phyloP scores from a whole-genome alignment of 2,113 vertebrate genomes.

The Psittacula cyanocephala region DNA sequence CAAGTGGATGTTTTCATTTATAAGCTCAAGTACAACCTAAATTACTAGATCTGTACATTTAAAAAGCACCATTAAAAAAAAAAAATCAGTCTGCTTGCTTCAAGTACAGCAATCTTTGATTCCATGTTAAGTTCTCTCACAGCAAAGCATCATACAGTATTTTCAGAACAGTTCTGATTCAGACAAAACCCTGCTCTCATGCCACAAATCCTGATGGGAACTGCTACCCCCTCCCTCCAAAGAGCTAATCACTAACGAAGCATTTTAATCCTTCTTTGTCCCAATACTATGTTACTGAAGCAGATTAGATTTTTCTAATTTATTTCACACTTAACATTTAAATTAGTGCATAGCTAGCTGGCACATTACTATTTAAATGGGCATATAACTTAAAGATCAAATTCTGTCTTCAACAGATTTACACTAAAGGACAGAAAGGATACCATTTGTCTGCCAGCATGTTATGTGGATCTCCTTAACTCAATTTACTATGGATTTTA shows the following conservation, averaged over 20 bases:
- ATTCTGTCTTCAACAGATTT: constrained; percentile 44
- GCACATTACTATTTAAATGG: constrained; percentile 39
- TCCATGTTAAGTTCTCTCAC: neutral
- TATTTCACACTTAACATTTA: constrained; percentile 37
- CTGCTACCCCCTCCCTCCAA: neutral
- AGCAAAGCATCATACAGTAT: neutral
- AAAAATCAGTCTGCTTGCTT: neutral
- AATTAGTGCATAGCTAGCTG: neutral
- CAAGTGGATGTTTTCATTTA: neutral
- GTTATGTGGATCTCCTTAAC: constrained; percentile 11
- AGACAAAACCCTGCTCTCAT: neutral
- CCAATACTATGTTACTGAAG: neutral
- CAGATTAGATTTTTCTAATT: constrained; percentile 35
- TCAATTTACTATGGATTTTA: constrained; percentile 29
- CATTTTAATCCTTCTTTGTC: constrained; percentile 10
- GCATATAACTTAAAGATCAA: constrained; percentile 34
- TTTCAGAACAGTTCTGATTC: neutral
- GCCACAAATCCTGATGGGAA: neutral
- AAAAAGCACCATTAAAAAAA: neutral
- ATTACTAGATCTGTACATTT: neutral
- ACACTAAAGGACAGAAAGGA: constrained; percentile 32
- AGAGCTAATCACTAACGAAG: neutral
- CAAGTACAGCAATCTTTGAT: neutral
- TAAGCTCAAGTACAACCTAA: neutral
- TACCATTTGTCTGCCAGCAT: constrained; percentile 46